phyloP scores from a whole-genome alignment of 2,888 invertebrate species.

The Metalampra italica region DNA sequence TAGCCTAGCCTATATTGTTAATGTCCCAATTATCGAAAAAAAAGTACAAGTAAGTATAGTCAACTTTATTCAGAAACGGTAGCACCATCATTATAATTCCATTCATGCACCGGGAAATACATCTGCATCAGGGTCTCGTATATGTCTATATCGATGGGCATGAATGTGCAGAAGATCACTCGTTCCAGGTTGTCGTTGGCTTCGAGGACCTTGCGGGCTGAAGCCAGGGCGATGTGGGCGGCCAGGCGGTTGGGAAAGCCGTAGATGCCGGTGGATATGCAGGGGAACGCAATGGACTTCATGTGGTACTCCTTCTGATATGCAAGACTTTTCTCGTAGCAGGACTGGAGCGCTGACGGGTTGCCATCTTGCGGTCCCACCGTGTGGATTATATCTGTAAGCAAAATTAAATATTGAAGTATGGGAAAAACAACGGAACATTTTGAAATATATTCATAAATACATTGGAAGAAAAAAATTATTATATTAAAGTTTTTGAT shows the following conservation, averaged over 20 bases:
- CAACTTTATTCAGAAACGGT: conserved; percentile 20
- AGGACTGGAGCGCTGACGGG: conserved; percentile 79
- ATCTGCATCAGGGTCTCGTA: conserved; percentile 85
- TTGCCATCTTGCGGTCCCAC: conserved; percentile 91
- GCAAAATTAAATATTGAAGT: neutral
- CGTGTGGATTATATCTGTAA: conserved; percentile 92
- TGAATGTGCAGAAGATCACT: conserved; percentile 89
- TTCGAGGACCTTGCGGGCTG: conserved; percentile 82
- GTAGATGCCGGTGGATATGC: conserved; percentile 95
- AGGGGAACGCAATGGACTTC: conserved; percentile 89
- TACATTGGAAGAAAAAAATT: too few species aligned
- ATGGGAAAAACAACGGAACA: too few species aligned
- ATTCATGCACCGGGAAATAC: conserved; percentile 82
- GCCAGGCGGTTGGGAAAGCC: conserved; percentile 90
- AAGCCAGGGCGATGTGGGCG: conserved; percentile 84
- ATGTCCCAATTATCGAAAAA: too few species aligned
- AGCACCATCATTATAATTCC: conserved; percentile 37
- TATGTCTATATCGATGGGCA: conserved; percentile 83
- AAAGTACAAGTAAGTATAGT: too few species aligned
- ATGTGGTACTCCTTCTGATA: conserved; percentile 77
- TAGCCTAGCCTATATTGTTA: too few species aligned
- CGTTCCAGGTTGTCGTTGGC: conserved; percentile 78
- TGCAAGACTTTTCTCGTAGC: conserved; percentile 84
- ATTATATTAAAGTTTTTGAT: too few species aligned
- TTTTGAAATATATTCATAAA: too few species aligned